Percentiles rank a stretch among this genome's conserved stretches.
Evolutionary conservation across 2,797 vertebrate species (phyloP).

Genomic region (Falco biarmicus): DNA sequence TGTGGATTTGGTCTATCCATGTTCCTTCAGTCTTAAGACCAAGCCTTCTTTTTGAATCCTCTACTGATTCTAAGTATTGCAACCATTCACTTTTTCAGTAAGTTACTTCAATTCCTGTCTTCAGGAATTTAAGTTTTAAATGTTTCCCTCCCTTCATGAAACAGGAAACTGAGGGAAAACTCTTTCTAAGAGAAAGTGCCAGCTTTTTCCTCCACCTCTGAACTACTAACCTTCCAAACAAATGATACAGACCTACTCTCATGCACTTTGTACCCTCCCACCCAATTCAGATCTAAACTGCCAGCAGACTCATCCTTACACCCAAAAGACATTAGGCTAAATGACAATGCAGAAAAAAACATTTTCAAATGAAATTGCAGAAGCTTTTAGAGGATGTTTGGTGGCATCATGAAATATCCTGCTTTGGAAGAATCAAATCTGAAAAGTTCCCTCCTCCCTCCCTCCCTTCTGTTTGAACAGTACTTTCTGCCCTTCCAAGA

Average conservation of each 20-base stretch:
- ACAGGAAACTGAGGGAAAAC: not conserved
- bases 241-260: not conserved
- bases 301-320: not conserved
- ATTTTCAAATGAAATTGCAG: not conserved
- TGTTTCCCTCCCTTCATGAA: not conserved
- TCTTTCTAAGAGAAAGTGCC: not conserved
- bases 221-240: not conserved
- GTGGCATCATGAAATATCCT: not conserved
- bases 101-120: not conserved
- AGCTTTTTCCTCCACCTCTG: not conserved
- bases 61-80: not conserved
- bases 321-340: not conserved
- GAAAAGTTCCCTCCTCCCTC: not conserved
- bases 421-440: not conserved
- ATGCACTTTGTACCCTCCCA: not conserved
- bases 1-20: not conserved
- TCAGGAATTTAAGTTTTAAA: not conserved
- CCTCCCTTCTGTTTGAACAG: not conserved
- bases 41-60: not conserved
- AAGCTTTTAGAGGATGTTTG: not conserved
- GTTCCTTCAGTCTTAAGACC: not conserved
- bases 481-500: not conserved
- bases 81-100: not conserved
- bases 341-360: not conserved
- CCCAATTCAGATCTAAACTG: not conserved